Percentiles rank a stretch among this genome's conserved stretches.
Conservation (phyloP, 1,140 invertebrate genomes). For the Samia ricini region DNA sequence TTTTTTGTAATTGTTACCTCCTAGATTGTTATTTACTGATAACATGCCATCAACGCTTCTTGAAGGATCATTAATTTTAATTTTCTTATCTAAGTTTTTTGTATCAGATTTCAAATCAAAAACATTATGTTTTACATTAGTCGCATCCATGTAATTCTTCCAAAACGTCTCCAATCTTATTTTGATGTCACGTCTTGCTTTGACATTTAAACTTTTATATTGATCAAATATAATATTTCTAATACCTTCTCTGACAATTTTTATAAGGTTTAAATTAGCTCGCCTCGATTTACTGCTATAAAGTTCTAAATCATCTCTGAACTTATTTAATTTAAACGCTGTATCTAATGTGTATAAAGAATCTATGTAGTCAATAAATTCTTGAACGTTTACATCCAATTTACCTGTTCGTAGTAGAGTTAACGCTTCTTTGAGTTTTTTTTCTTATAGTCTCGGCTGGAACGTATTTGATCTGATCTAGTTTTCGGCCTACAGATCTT, state of each 20-base stretch:
- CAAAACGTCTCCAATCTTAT: slow-evolving; percentile 16
- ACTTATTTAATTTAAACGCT: slow-evolving; percentile 23
- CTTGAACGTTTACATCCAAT: not conserved
- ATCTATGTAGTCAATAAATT: slow-evolving; percentile 31
- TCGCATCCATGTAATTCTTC: not conserved
- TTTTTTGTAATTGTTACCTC: not conserved
- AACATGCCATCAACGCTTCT: not conserved
- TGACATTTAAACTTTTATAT: slow-evolving; percentile 20
- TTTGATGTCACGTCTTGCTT: slow-evolving; percentile 19
- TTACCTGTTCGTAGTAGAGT: not conserved
- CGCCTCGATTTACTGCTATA: slow-evolving; percentile 11
- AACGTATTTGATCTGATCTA: slow-evolving; percentile 21
- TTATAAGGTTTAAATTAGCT: slow-evolving; percentile 12
- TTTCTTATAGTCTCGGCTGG: slow-evolving; percentile 15
- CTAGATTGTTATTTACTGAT: not conserved
- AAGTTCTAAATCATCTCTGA: slow-evolving; percentile 19
- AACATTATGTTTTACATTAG: not conserved
- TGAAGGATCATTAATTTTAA: too few species aligned
- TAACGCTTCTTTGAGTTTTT: slow-evolving; percentile 6
- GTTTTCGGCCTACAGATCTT: slow-evolving; percentile 21
- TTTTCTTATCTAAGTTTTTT: not conserved
- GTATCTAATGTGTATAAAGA: slow-evolving; percentile 31
- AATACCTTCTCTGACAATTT: slow-evolving; percentile 22
- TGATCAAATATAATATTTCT: slow-evolving; percentile 27
- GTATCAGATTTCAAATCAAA: not conserved